Percentiles rank a stretch among this genome's conserved stretches.
Conservation (phyloP, 2,888 invertebrate genomes). For the Rhagophthalmus giganteus region DNA sequence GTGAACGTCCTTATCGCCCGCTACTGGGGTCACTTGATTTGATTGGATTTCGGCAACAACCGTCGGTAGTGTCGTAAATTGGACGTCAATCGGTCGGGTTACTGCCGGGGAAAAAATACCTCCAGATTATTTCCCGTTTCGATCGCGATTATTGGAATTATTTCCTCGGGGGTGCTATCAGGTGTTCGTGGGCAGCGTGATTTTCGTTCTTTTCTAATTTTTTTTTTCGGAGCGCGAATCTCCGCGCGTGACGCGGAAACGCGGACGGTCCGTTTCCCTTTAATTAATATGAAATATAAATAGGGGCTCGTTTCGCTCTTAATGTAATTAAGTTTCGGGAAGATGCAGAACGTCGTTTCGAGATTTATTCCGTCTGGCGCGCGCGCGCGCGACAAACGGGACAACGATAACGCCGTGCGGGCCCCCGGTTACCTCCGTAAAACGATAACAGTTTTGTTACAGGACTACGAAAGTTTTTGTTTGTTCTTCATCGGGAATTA, state of each 20-base stretch:
- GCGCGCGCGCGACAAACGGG: too few relatives aligned
- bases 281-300: too few relatives aligned
- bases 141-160: slow-evolving; percentile 22
- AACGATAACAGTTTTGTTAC: too few relatives aligned
- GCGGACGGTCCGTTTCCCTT: too few relatives aligned
- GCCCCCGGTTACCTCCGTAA: too few relatives aligned
- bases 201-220: slow-evolving; percentile 1
- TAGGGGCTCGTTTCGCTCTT: too few relatives aligned
- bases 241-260: too few relatives aligned
- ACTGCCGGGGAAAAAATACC: slow-evolving; percentile 41
- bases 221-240: too few relatives aligned
- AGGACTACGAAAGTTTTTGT: too few relatives aligned
- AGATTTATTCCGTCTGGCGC: not conserved
- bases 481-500: slow-evolving; percentile 6
- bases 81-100: slow-evolving; percentile 47
- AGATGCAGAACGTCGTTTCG: too few relatives aligned
- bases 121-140: slow-evolving; percentile 42
- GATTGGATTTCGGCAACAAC: slow-evolving; percentile 52
- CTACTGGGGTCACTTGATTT: slow-evolving; percentile 50
- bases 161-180: slow-evolving; percentile 30
- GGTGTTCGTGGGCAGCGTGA: slow-evolving; percentile 16
- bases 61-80: slow-evolving; percentile 51
- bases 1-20: slow-evolving; percentile 42
- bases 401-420: too few relatives aligned
- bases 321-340: too few relatives aligned